Percentiles rank a stretch among this genome's conserved stretches.
phyloP scores from a whole-genome alignment of 2,888 invertebrate species.

The Apotomis betuletana region DNA sequence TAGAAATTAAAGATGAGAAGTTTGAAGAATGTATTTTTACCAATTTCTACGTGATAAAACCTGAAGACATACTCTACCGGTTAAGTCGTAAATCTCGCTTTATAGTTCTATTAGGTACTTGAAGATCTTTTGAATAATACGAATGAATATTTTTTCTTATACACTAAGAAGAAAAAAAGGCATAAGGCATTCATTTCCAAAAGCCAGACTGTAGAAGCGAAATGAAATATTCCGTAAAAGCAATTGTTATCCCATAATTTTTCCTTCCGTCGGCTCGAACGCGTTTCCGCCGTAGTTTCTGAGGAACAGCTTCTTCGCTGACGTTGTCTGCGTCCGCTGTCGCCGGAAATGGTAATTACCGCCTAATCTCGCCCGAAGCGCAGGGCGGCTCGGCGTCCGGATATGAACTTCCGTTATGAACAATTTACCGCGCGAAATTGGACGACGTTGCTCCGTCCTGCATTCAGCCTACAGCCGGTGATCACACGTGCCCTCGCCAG shows the following conservation, averaged over 20 bases:
- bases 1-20: too few species aligned
- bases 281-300: constrained; percentile 57
- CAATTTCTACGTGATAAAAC: too few species aligned
- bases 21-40: too few species aligned
- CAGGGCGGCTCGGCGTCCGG: constrained; percentile 85
- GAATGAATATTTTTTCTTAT: too few species aligned
- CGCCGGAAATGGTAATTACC: constrained; percentile 84
- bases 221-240: constrained; percentile 35
- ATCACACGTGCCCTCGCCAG: constrained; percentile 63
- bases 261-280: constrained; percentile 60
- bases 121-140: too few species aligned
- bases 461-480: constrained; percentile 69
- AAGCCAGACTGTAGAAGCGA: constrained; percentile 5
- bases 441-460: constrained; percentile 75
- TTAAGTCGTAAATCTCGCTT: too few species aligned
- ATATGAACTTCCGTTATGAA: constrained; percentile 95
- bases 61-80: too few species aligned
- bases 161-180: too few species aligned
- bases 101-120: too few species aligned
- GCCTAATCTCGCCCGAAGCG: constrained; percentile 83
- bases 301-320: constrained; percentile 64
- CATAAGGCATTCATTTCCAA: constrained; percentile 3
- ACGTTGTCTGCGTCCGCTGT: constrained; percentile 77
- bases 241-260: constrained; percentile 58
- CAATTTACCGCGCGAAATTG: constrained; percentile 89